A percentile compares a stretch with the other conserved stretches of the same genome.
Evolutionary conservation across 37 sponge, comb jelly and placozoan genomes (phyloP).

Genomic region (Geodia barretti): DNA sequence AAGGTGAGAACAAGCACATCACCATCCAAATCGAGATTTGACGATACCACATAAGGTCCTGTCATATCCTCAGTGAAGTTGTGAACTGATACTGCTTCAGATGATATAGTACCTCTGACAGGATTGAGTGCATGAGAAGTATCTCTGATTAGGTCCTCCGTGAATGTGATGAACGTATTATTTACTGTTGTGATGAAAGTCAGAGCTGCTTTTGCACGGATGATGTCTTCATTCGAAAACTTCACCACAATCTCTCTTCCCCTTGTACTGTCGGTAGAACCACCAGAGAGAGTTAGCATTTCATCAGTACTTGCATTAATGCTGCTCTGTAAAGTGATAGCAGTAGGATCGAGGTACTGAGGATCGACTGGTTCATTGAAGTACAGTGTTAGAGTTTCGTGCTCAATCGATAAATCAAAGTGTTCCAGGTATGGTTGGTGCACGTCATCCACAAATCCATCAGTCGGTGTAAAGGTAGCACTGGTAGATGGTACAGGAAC

Average conservation of each 20-base stretch:
- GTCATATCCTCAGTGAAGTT: conserved; percentile 53
- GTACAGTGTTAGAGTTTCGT: conserved; percentile 66
- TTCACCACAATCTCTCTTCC: conserved; percentile 58
- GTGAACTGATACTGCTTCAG: conserved; percentile 56
- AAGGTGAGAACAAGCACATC: conserved; percentile 76
- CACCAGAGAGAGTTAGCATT: conserved; percentile 52
- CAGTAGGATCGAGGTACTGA: conserved; percentile 53
- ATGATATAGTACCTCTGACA: conserved; percentile 35
- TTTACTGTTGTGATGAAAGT: conserved; percentile 66
- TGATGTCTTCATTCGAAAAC: conserved; percentile 52
- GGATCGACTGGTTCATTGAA: conserved; percentile 86
- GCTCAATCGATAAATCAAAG: conserved; percentile 87
- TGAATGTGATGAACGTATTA: conserved; percentile 71
- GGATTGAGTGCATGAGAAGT: conserved; percentile 55
- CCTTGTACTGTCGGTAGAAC: conserved; percentile 52
- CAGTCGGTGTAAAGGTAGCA: conserved; percentile 43
- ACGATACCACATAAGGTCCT: conserved; percentile 48
- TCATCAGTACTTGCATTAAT: conserved; percentile 14
- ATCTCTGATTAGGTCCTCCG: conserved; percentile 71
- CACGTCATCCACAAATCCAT: conserved; percentile 61
- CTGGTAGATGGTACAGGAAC: conserved; percentile 18
- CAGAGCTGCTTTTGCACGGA: conserved; percentile 58
- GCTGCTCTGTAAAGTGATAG: conserved; percentile 45
- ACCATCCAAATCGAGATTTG: conserved; percentile 65
- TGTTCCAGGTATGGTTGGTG: conserved; percentile 61